Evolutionary conservation across 2,888 invertebrate genomes (phyloP).

Genomic region (Tipula lateralis): DNA sequence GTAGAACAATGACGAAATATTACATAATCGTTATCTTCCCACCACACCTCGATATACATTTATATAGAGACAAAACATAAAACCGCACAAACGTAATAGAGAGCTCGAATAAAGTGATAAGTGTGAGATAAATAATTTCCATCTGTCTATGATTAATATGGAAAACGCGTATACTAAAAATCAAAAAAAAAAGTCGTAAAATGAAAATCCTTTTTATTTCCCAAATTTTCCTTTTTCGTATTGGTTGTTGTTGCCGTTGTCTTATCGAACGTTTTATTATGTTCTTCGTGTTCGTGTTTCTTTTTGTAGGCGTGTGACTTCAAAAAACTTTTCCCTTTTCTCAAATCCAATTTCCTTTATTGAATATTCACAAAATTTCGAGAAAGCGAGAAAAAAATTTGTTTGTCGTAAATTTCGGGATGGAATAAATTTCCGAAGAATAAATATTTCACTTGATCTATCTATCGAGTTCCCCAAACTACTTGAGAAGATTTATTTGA

Average conservation of each 20-base stretch:
- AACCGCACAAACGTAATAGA: background rate
- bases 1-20: too few species aligned
- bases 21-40: background rate
- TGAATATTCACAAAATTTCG: background rate
- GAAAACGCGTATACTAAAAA: background rate
- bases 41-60: background rate
- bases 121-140: conserved; percentile 19
- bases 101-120: background rate
- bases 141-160: background rate
- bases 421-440: background rate
- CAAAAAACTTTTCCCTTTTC: background rate
- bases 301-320: background rate
- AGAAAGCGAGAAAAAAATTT: background rate
- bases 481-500: background rate
- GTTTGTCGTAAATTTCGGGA: background rate
- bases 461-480: background rate
- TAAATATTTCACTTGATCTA: background rate
- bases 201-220: background rate
- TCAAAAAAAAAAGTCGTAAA: background rate
- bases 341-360: background rate
- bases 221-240: background rate
- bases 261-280: background rate
- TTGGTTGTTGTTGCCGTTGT: background rate
- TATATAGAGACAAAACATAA: background rate
- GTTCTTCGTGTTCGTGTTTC: too few species aligned